Percentiles rank a stretch among this genome's conserved stretches.
Evolutionary conservation across 2,113 vertebrate species (phyloP).

Genomic region (Notothenia rossii): DNA sequence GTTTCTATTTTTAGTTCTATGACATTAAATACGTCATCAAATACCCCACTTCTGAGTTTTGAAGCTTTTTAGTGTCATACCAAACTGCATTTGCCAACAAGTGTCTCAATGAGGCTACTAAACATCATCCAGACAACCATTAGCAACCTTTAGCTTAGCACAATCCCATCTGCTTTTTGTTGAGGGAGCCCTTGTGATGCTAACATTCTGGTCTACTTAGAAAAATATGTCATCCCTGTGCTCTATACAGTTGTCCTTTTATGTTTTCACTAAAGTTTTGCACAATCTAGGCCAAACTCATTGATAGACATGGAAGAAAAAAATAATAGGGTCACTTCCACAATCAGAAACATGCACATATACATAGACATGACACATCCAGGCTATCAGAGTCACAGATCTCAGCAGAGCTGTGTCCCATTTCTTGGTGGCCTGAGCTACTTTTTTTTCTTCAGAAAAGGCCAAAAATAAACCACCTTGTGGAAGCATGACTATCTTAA

Average conservation of each 20-base stretch:
- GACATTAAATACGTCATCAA: too few species aligned
- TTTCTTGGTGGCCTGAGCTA: conserved; percentile 71
- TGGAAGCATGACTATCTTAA: background rate
- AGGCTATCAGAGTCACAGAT: conserved; percentile 27
- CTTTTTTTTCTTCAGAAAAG: conserved; percentile 40
- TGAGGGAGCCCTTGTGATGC: too few species aligned
- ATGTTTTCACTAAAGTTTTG: background rate
- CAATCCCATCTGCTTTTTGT: too few species aligned
- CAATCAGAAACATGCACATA: background rate
- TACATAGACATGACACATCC: conserved; percentile 21
- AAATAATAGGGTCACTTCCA: conserved; percentile 43
- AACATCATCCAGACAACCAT: too few species aligned
- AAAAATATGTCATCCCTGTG: too few species aligned
- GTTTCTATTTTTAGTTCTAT: too few species aligned
- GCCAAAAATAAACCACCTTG: conserved; percentile 13
- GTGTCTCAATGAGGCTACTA: too few species aligned
- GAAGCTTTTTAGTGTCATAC: too few species aligned
- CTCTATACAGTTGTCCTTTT: background rate
- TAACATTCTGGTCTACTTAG: too few species aligned
- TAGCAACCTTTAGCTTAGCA: too few species aligned
- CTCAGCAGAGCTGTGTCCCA: conserved; percentile 69
- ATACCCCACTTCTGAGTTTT: too few species aligned
- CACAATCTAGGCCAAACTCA: conserved; percentile 13
- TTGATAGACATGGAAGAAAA: background rate
- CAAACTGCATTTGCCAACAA: too few species aligned